Evolutionary conservation across 2,888 invertebrate genomes (phyloP), one percentile per base, ranked within the genome.

Genomic region (Pomacea canaliculata): DNA sequence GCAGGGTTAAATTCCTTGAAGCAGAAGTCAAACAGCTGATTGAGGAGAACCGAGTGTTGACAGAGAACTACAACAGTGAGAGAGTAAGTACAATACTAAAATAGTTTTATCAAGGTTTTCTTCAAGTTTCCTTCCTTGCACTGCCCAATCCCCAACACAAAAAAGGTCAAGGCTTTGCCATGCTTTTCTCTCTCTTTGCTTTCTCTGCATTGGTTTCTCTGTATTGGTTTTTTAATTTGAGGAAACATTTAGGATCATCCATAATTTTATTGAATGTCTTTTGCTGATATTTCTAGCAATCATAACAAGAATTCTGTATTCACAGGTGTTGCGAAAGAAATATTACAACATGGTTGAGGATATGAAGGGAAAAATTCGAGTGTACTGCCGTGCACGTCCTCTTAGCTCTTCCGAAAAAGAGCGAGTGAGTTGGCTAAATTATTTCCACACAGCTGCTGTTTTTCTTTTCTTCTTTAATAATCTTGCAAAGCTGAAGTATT

Each of bases 341-440:
- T 90, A 90, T 78, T 90, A 87, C 87, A 90, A 90, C 82, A 89
- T 90, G 88, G 89, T 90, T 19, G 90, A 90, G 77, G 90, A 90
- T 80, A 89, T 90, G 90, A 90, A 90, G 81, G 90, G 90, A 12
- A 90, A 90, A 83, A 90, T 90, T 71, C 83, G 90, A 73, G 90
- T 90, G 23, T 90, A 89, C 81, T 88, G 89, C 76, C 81, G 90
- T 69, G 86, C 87, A 16, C 76, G 90, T 76, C 90, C 90, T 18
- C 81, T 90, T 72, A 89, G 89, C 80, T 81, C 77, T 23, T 73
- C 83, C 23, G 90, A 90, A 77, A 78, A 80, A n/a, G 83, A 81
- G 18, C 84, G 86, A 79, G 90, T 89, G 79, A 79, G 85, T 76
- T 63, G 16, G n/a, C 19, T n/a, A 37, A 18, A 9, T 68, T 10